These are phyloP conservation scores for Frieseomelitta varia DNA, from an alignment of 1,140 invertebrate species.

Conservation along the genomic window DNA sequence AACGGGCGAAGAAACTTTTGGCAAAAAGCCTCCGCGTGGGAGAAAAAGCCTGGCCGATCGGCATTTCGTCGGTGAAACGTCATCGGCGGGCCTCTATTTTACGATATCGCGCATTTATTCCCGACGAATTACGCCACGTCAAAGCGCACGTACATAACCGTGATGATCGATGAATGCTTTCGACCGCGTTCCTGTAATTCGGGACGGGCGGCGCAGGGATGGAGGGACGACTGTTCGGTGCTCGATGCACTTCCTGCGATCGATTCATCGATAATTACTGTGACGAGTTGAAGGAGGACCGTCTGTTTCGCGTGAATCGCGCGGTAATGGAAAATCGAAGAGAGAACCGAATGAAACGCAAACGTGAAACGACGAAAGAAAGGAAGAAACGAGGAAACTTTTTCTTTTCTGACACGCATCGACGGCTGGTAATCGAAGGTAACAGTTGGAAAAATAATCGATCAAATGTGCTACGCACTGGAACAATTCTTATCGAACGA, in stretches of 20 bases:
- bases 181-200: conserved; percentile 33
- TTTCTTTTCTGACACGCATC: no score
- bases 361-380: no score
- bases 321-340: conserved; percentile 32
- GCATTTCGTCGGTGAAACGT: conserved; percentile 5
- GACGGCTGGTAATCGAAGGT: neutral
- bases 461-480: neutral
- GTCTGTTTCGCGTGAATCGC: neutral
- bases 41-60: neutral
- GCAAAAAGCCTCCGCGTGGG: neutral
- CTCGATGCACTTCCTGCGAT: conserved; percentile 40
- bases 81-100: conserved; percentile 2
- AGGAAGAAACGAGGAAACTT: no score
- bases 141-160: conserved; percentile 35
- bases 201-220: no score
- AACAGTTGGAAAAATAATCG: neutral
- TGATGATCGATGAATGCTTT: conserved; percentile 48
- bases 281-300: conserved; percentile 28
- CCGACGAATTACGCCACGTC: conserved; percentile 34
- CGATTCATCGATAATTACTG: conserved; percentile 52
- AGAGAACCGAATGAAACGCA: neutral
- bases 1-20: neutral
- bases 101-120: conserved; percentile 42
- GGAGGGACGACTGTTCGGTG: conserved; percentile 2
- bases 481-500: neutral